phyloP scores from a whole-genome alignment of 2,888 invertebrate species.

The Caenorhabditis japonica region DNA sequence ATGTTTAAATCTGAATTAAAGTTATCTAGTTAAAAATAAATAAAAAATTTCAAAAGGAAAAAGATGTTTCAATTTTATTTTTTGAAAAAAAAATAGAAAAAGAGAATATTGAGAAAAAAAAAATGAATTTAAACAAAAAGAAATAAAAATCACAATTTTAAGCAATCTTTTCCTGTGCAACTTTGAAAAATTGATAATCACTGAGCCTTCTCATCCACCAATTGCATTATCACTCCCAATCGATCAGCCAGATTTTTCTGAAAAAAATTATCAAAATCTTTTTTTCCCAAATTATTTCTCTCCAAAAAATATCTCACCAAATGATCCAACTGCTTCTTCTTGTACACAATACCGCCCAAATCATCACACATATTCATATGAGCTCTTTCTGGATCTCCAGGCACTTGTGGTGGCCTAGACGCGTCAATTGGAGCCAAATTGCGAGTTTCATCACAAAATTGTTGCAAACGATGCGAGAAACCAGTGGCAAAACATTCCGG shows the following conservation, averaged over 20 bases:
- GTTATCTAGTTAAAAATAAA: too few species aligned
- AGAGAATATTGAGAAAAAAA: too few species aligned
- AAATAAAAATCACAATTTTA: neutral
- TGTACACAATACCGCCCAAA: slow-evolving; percentile 75
- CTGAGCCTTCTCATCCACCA: slow-evolving; percentile 32
- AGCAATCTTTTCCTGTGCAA: too few species aligned
- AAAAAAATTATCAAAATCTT: slow-evolving; percentile 1
- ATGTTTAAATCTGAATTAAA: too few species aligned
- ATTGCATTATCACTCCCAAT: slow-evolving; percentile 47
- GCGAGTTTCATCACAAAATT: slow-evolving; percentile 74
- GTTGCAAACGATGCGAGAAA: slow-evolving; percentile 71
- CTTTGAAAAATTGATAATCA: neutral
- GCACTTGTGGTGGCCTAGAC: slow-evolving; percentile 68
- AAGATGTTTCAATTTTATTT: too few species aligned
- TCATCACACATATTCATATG: slow-evolving; percentile 73
- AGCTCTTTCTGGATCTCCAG: slow-evolving; percentile 77
- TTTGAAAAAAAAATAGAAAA: too few species aligned
- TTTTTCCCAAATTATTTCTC: neutral
- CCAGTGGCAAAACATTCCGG: slow-evolving; percentile 77
- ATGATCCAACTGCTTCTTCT: slow-evolving; percentile 81
- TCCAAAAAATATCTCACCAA: too few species aligned
- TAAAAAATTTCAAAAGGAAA: too few species aligned
- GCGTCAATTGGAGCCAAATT: slow-evolving; percentile 65
- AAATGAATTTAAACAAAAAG: too few species aligned
- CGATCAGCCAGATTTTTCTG: slow-evolving; percentile 52